phyloP scores from a whole-genome alignment of 2,113 vertebrate species.

The Cepphus grylle region DNA sequence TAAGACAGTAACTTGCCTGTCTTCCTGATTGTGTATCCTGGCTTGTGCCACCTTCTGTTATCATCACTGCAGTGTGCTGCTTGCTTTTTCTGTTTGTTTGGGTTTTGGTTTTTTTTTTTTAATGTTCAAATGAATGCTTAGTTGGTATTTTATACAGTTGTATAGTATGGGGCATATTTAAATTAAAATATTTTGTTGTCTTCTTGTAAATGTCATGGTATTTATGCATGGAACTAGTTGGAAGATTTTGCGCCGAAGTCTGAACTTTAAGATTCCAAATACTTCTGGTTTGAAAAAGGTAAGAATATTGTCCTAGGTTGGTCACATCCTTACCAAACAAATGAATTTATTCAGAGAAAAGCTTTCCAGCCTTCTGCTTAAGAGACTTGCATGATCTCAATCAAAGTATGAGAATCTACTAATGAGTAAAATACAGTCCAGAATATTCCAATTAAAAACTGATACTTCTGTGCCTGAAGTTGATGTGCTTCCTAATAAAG shows the following conservation, averaged over 20 bases:
- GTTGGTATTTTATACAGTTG: slow-evolving; percentile 57
- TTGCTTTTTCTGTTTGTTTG: not conserved
- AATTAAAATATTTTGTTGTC: slow-evolving; percentile 67
- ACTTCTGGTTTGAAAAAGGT: not conserved
- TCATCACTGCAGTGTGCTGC: not conserved
- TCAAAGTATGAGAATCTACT: not conserved
- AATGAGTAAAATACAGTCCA: not conserved
- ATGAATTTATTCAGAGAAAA: not conserved
- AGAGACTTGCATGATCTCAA: not conserved
- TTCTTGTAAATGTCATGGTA: slow-evolving; percentile 21
- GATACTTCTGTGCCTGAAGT: not conserved
- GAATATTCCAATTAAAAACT: not conserved
- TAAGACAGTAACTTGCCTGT: not conserved
- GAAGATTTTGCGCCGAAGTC: not conserved
- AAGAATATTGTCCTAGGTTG: not conserved
- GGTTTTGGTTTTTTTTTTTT: not conserved
- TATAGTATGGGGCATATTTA: slow-evolving; percentile 47
- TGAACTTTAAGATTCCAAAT: not conserved
- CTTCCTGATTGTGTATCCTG: not conserved
- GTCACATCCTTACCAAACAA: not conserved
- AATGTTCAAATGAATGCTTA: slow-evolving; percentile 24
- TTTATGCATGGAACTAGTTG: not conserved
- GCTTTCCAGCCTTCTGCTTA: not conserved
- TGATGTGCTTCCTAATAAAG: not conserved
- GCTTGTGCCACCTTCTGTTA: not conserved